Conservation (phyloP, 1,140 invertebrate genomes). For the Polyergus mexicanus region DNA sequence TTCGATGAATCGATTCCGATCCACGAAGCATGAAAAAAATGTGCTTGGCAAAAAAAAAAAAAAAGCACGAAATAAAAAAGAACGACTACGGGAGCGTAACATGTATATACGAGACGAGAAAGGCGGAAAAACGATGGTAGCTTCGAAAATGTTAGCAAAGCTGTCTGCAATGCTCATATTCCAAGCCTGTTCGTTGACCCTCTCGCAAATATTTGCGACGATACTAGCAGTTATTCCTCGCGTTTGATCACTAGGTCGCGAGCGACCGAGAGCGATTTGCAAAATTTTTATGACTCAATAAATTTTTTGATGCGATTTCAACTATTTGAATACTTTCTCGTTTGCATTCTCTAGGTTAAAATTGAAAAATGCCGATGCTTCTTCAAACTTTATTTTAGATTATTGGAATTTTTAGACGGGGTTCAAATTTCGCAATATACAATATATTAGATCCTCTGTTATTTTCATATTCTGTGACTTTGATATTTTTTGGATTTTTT, state of each 20-base stretch:
- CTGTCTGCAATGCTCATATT: background rate
- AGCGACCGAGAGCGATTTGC: background rate
- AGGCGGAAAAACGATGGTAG: constrained; percentile 37
- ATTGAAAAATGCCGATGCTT: background rate
- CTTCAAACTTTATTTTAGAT: background rate
- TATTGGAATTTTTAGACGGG: background rate
- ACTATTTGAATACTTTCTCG: background rate
- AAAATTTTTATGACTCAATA: constrained; percentile 4
- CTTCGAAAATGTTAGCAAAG: constrained; percentile 59
- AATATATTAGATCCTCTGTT: background rate
- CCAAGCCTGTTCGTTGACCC: constrained; percentile 31
- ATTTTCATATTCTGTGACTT: background rate
- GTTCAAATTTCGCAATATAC: background rate
- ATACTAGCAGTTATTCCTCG: constrained; percentile 12
- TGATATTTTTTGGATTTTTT: background rate
- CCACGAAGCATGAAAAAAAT: constrained; percentile 63
- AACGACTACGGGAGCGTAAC: constrained; percentile 14
- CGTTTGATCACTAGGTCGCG: background rate
- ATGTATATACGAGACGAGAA: constrained; percentile 3
- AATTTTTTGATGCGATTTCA: background rate
- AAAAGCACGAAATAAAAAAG: constrained; percentile 40
- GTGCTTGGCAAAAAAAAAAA: constrained; percentile 56
- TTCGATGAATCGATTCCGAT: constrained; percentile 63
- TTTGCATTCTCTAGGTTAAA: background rate
- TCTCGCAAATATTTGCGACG: constrained; percentile 54